Evolutionary conservation across 1,140 invertebrate genomes (phyloP).

Genomic region (Monochamus saltuarius): DNA sequence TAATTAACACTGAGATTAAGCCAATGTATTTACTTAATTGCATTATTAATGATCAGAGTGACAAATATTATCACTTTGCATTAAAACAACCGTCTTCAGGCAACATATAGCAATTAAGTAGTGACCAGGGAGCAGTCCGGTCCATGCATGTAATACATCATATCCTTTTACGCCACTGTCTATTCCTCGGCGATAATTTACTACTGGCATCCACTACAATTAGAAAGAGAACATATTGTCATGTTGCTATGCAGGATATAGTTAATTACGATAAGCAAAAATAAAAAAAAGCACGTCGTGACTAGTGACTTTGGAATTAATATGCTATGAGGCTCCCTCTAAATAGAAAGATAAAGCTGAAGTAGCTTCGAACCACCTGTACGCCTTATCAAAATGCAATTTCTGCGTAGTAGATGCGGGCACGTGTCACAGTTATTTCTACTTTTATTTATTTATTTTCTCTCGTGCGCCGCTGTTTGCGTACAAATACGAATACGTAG

Average conservation of each 20-base stretch:
- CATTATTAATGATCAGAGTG: not conserved
- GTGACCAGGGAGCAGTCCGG: not conserved
- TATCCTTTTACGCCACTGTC: not conserved
- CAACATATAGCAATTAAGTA: no score
- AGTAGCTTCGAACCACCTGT: conserved; percentile 15
- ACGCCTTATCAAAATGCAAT: conserved; percentile 20
- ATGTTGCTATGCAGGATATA: conserved; percentile 1
- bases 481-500: not conserved
- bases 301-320: conserved; percentile 15
- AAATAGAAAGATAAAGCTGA: conserved; percentile 17
- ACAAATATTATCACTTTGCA: not conserved
- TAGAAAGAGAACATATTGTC: conserved; percentile 2
- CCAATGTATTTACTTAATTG: no score
- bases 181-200: not conserved
- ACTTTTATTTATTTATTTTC: conserved; percentile 8
- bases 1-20: no score
- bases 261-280: not conserved
- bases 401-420: conserved; percentile 16
- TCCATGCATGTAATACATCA: not conserved
- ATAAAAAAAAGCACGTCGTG: conserved; percentile 5
- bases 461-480: conserved; percentile 3
- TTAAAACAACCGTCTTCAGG: not conserved
- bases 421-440: conserved; percentile 19
- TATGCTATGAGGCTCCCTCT: conserved; percentile 16
- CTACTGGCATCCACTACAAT: not conserved